These are phyloP conservation scores for Tinea trinotella DNA, from an alignment of 2,888 invertebrate species.

Conservation along the genomic window DNA sequence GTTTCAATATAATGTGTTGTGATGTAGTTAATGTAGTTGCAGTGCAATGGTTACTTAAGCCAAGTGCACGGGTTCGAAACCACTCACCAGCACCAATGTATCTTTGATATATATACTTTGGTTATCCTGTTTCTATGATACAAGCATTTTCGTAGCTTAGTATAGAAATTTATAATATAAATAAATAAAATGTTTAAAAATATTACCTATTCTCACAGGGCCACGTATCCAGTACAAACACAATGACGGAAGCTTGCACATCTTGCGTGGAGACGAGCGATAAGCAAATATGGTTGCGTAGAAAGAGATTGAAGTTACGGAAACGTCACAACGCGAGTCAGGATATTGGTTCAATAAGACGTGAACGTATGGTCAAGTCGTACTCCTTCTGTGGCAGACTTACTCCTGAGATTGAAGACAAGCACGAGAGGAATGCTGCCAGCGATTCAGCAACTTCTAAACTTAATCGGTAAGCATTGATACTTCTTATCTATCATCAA, in stretches of 20 bases:
- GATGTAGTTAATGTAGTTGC: no score
- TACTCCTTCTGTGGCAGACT: conserved; percentile 80
- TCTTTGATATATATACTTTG: no score
- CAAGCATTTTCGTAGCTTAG: no score
- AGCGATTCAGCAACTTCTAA: conserved; percentile 76
- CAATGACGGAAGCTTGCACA: conserved; percentile 67
- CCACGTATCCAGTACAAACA: conserved; percentile 66
- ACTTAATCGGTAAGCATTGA: conserved; percentile 57
- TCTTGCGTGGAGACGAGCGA: conserved; percentile 65
- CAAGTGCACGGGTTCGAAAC: no score
- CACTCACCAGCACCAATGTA: no score
- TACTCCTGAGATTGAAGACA: conserved; percentile 70
- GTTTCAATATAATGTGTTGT: no score
- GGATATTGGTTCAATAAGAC: conserved; percentile 27
- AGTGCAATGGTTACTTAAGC: no score
- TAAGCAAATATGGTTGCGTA: conserved; percentile 57
- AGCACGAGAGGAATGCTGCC: conserved; percentile 71
- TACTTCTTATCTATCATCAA: no score
- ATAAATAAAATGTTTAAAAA: no score
- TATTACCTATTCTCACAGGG: conserved; percentile 37
- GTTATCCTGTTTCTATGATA: no score
- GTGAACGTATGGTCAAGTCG: conserved; percentile 77
- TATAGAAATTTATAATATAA: no score
- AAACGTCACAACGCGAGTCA: conserved; percentile 34
- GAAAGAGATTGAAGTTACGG: conserved; percentile 52